These are phyloP conservation scores for Machimus rusticus DNA, from an alignment of 2,888 invertebrate species.

Conservation along the genomic window DNA sequence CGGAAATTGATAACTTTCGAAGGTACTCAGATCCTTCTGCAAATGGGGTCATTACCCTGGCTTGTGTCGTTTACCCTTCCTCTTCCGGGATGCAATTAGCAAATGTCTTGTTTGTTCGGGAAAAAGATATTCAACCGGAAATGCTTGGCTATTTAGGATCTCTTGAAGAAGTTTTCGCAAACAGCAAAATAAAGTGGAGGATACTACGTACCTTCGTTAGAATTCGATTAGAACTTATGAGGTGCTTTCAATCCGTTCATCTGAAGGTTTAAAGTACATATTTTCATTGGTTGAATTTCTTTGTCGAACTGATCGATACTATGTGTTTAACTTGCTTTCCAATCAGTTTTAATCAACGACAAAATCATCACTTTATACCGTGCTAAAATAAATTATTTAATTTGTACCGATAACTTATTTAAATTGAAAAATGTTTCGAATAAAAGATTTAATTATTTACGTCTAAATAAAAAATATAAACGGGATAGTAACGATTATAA, in stretches of 20 bases:
- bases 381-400: no score
- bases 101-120: not conserved
- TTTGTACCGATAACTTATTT: no score
- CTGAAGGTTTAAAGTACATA: not conserved
- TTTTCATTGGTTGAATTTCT: not conserved
- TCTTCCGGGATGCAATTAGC: not conserved
- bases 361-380: no score
- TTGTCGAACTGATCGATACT: not conserved
- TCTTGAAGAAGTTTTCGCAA: not conserved
- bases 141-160: not conserved
- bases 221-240: not conserved
- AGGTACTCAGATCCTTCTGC: not conserved
- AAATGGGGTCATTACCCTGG: not conserved
- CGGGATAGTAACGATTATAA: no score
- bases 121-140: not conserved
- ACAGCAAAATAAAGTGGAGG: not conserved
- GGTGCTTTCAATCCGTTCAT: not conserved
- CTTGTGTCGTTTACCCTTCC: not conserved
- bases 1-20: not conserved
- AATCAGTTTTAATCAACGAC: no score
- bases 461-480: no score
- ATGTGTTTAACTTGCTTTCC: not conserved
- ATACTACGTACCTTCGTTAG: not conserved
- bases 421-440: no score
- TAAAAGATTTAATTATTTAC: no score